phyloP scores from a whole-genome alignment of 2,113 vertebrate genomes.

The Aldabrachelys gigantea region DNA sequence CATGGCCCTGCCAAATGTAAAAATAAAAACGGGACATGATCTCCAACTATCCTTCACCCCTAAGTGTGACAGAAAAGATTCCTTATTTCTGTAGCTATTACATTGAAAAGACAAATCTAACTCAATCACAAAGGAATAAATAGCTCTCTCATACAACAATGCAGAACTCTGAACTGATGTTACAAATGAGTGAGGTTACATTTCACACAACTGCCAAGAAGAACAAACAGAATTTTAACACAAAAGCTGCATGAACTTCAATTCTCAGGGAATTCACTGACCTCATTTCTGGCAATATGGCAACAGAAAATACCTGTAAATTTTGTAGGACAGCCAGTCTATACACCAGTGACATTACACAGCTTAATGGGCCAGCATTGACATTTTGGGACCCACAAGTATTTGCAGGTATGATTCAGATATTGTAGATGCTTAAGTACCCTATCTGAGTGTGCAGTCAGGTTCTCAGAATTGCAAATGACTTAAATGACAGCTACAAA shows the following conservation, averaged over 20 bases:
- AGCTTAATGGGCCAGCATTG: neutral
- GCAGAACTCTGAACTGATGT: neutral
- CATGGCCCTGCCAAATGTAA: neutral
- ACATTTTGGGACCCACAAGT: neutral
- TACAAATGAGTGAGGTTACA: neutral
- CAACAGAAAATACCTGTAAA: neutral
- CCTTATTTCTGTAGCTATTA: neutral
- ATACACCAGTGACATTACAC: neutral
- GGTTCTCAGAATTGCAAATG: neutral
- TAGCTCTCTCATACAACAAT: neutral
- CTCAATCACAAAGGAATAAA: neutral
- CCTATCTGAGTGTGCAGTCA: neutral
- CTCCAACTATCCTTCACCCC: neutral
- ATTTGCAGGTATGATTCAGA: neutral
- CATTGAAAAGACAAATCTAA: neutral
- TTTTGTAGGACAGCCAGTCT: neutral
- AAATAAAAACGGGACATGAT: neutral
- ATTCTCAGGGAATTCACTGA: neutral
- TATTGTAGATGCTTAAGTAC: neutral
- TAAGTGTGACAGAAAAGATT: accelerated
- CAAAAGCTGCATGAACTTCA: neutral
- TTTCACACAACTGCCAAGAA: neutral
- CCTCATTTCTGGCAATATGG: neutral
- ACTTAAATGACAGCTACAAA: neutral
- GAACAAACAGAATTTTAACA: neutral